Evolutionary conservation across 2,888 invertebrate species (phyloP), one percentile per base, ranked within the genome.

Genomic region (Coecobrya sp.): DNA sequence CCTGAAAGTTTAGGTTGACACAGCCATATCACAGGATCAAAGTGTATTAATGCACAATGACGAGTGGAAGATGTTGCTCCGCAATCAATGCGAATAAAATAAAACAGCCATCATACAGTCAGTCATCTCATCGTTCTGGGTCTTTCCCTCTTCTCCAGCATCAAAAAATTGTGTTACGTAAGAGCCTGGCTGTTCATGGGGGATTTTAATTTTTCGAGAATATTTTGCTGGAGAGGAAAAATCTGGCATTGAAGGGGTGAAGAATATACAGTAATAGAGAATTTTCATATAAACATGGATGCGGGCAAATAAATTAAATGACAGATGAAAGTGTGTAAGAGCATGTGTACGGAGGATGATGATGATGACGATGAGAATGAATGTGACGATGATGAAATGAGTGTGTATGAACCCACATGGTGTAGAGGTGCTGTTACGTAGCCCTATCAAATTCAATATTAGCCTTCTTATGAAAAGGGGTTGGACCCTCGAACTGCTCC

Each of bases 361-460:
- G 30, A 70, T 65, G 86, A 22, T 27, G 65, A 27, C 68, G 45
- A 68, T 68, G 81, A 65, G 4, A 13, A 76, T 87, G 79, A 91
- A 87, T 84, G 84, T 87, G 87, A 90, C 90, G 90, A 87, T 70
- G 91, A 87, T 70, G 84, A 84, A 59, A 91, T 79, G 91, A 59
- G 62, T 86, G 52, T 49, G 19, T 88, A 65, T 91, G 65, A 87
- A 49, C 82, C 70, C 85, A 79, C 87, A 92, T 76, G 89, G n/a
- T 59, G 45, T 70, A 36, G 62, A 92, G 93, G 85, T 93, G 90
- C 82, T 90, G 90, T 84, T 92, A 45, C 81, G 82, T 91, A 93
- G 94, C 92, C 95, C 94, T 95, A 95, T 94, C 94, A 94, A 93
- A 94, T 94, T 93, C 93, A 94, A 94, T 95, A 95, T 95, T 95